Evolutionary conservation across 2,888 invertebrate genomes (phyloP).

Genomic region (Ichneumoninae sp.): DNA sequence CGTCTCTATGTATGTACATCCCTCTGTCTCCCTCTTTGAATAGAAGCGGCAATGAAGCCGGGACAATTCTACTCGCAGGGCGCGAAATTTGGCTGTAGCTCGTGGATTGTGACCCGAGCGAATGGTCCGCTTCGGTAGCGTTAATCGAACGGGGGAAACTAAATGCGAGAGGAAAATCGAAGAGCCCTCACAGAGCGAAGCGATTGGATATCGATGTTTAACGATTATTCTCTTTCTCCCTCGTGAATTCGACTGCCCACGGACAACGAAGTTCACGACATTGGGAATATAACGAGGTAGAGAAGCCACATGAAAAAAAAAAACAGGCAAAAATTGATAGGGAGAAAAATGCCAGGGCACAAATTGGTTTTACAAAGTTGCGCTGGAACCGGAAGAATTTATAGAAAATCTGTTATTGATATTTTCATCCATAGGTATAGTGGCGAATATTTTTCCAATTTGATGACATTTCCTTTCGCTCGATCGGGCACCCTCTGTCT

Average conservation of each 20-base stretch:
- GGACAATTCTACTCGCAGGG: constrained; percentile 28
- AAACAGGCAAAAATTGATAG: too few relatives aligned
- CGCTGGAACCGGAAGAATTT: neutral
- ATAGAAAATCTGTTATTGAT: neutral
- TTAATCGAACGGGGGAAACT: constrained; percentile 47
- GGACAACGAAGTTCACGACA: constrained; percentile 33
- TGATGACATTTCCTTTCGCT: neutral
- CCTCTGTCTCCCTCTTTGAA: neutral
- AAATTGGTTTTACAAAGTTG: neutral
- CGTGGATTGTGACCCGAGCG: constrained; percentile 23
- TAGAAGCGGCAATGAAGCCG: constrained; percentile 19
- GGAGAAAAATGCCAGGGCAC: neutral
- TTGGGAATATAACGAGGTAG: constrained; percentile 15
- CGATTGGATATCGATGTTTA: constrained; percentile 53
- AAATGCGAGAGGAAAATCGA: constrained; percentile 43
- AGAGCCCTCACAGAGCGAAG: constrained; percentile 19
- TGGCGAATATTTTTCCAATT: neutral
- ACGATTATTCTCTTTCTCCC: constrained; percentile 53
- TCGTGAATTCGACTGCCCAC: constrained; percentile 44
- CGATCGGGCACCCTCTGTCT: constrained; percentile 18
- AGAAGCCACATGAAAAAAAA: neutral
- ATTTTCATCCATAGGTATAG: constrained; percentile 12
- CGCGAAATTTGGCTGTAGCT: constrained; percentile 26
- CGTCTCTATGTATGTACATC: too few relatives aligned
- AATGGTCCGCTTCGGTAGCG: constrained; percentile 20